Evolutionary conservation across 2,888 invertebrate genomes (phyloP).

Genomic region (Catocala fraxini): DNA sequence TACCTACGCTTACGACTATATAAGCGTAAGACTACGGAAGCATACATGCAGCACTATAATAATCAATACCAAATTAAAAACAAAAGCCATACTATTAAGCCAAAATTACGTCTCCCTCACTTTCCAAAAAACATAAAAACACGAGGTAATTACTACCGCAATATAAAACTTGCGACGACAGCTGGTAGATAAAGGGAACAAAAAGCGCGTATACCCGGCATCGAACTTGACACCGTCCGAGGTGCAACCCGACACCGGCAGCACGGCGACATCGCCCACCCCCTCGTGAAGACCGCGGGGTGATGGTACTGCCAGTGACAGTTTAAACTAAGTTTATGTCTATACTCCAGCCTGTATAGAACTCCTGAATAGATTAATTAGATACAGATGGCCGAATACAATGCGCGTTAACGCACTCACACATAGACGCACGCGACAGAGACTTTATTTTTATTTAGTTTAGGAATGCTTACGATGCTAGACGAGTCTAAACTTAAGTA

Average conservation of each 20-base stretch:
- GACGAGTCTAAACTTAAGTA: too few species aligned
- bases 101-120: constrained; percentile 1
- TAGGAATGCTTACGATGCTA: too few species aligned
- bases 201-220: constrained; percentile 61
- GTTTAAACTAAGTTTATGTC: background rate
- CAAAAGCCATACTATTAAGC: background rate
- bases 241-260: constrained; percentile 64
- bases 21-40: too few species aligned
- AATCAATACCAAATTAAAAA: background rate
- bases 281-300: constrained; percentile 22
- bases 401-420: too few species aligned
- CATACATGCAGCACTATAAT: too few species aligned
- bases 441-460: too few species aligned
- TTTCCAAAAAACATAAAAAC: constrained; percentile 18
- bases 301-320: constrained; percentile 22
- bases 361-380: too few species aligned
- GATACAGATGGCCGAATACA: too few species aligned
- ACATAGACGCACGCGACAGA: too few species aligned
- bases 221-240: constrained; percentile 69
- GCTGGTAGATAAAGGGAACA: constrained; percentile 60
- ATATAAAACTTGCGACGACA: constrained; percentile 56
- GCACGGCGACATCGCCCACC: constrained; percentile 31
- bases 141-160: constrained; percentile 32
- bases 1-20: too few species aligned
- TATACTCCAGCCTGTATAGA: too few species aligned